Base-by-base conservation (phyloP, 2,888 invertebrate genomes). In the Notodonta dromedarius region DNA sequence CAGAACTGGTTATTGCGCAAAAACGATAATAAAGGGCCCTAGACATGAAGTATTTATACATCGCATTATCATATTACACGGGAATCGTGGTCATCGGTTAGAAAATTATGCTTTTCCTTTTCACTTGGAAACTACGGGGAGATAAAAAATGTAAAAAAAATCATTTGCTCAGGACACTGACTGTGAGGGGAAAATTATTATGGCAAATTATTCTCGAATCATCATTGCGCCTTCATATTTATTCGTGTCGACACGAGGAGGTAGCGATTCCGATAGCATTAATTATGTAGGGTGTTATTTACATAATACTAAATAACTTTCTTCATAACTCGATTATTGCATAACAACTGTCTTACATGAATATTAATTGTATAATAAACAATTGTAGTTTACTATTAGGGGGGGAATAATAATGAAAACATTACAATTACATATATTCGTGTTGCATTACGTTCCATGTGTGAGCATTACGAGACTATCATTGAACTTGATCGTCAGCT, bases 11-110 rank as follows among this genome's bases (percentile, higher is more conserved):
- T 91, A 79, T 80, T 73, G 78, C 74, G 85, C 88, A 90, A 92
- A 93, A 91, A 92, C 86, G 86, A 89, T 86, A 85, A 82, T 85
- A 89, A 87, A 85, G 83, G 82, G 76, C 82, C 82, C 79, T 85
- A 88, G 85, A 86, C 88, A 91, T 91, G 86, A 90, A 92, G 91
- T 90, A 92, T 91, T 90, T 91, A 91, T 92, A 89, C 85, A 80
- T 85, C 80, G 81, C 88, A 93, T 93, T 93, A 93, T 92, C 92
- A 93, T 93, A 93, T 91, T 92, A 93, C 93, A 91, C 78, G 90
- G 85, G 91, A 89, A 87, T 87, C 89, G 90, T 91, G 91, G 89
- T 87, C 86, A 88, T 88, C 85, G 90, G 84, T 89, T 88, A 88
- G 89, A 88, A 91, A 92, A 93, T 91, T 89, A 90, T 90, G 84